Conservation (phyloP, 1,140 invertebrate species). For the Solenopsis fugax region DNA sequence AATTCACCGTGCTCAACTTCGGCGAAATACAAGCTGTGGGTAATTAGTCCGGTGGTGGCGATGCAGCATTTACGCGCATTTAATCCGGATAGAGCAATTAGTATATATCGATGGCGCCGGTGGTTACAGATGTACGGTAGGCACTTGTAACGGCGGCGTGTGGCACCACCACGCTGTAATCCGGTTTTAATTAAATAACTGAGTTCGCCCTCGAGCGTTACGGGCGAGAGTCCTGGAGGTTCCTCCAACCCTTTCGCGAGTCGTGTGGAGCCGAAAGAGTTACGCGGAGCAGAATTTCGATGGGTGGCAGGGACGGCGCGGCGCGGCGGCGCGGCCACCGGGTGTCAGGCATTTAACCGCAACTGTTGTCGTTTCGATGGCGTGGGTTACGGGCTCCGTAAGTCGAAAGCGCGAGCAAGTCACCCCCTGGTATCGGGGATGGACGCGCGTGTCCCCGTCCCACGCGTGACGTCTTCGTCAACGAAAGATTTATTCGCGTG, state of each 20-base stretch:
- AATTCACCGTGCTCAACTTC: slow-evolving; percentile 22
- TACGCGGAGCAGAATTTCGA: slow-evolving; percentile 48
- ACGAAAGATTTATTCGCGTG: slow-evolving; percentile 40
- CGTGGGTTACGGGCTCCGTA: slow-evolving; percentile 78
- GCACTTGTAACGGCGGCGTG: slow-evolving; percentile 52
- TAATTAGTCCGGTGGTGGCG: slow-evolving; percentile 72
- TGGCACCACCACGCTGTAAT: slow-evolving; percentile 77
- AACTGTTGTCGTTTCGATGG: slow-evolving; percentile 85
- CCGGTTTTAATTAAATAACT: slow-evolving; percentile 85
- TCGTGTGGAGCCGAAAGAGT: slow-evolving; percentile 38
- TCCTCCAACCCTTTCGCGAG: slow-evolving; percentile 24
- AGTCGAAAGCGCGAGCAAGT: slow-evolving; percentile 46
- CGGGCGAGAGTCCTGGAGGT: slow-evolving; percentile 25
- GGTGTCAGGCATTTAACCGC: slow-evolving; percentile 85
- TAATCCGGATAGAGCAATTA: slow-evolving; percentile 82
- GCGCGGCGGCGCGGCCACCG: slow-evolving; percentile 53
- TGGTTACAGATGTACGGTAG: slow-evolving; percentile 72
- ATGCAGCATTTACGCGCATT: slow-evolving; percentile 76
- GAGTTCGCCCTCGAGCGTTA: slow-evolving; percentile 54
- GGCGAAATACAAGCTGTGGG: slow-evolving; percentile 61
- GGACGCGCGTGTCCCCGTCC: background rate
- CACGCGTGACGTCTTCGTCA: slow-evolving; percentile 52
- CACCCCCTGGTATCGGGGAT: background rate
- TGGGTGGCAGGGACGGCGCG: slow-evolving; percentile 29
- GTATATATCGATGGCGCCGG: slow-evolving; percentile 72